A percentile compares a stretch with the other conserved stretches of the same genome.
Conservation (phyloP, 2,113 vertebrate species). For the Panthera tigris region DNA sequence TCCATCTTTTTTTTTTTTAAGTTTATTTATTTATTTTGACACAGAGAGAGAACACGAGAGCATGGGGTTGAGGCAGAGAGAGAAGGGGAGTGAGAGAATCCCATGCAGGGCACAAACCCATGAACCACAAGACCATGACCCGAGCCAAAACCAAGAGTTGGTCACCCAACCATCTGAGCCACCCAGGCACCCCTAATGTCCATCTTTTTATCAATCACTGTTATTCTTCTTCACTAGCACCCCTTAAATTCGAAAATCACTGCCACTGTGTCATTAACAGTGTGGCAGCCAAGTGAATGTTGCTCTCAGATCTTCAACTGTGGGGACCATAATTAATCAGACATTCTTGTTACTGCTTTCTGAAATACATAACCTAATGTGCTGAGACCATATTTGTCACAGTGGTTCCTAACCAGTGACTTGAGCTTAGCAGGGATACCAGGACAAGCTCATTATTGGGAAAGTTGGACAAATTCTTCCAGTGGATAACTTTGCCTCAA, state of each 20-base stretch:
- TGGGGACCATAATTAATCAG: not conserved
- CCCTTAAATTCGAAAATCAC: not conserved
- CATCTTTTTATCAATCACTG: not conserved
- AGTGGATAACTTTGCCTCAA: not conserved
- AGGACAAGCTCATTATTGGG: not conserved
- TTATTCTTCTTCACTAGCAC: not conserved
- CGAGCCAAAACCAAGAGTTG: too few species aligned
- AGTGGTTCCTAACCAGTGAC: not conserved
- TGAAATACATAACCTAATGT: not conserved
- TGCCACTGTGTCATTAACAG: not conserved
- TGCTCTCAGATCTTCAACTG: not conserved
- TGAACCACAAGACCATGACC: too few species aligned
- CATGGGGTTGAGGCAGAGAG: too few species aligned
- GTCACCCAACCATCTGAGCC: too few species aligned
- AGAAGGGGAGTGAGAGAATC: too few species aligned
- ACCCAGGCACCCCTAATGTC: not conserved
- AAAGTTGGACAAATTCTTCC: not conserved
- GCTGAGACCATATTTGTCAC: not conserved
- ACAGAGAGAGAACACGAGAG: too few species aligned
- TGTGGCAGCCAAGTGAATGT: not conserved
- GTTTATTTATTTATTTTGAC: too few species aligned
- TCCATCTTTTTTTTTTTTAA: not conserved
- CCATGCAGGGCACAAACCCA: too few species aligned
- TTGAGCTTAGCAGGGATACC: not conserved
- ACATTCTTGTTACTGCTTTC: not conserved